Percentiles rank a stretch among this genome's conserved stretches.
Evolutionary conservation across 2,113 vertebrate species (phyloP).

Genomic region (Brachyistius frenatus): DNA sequence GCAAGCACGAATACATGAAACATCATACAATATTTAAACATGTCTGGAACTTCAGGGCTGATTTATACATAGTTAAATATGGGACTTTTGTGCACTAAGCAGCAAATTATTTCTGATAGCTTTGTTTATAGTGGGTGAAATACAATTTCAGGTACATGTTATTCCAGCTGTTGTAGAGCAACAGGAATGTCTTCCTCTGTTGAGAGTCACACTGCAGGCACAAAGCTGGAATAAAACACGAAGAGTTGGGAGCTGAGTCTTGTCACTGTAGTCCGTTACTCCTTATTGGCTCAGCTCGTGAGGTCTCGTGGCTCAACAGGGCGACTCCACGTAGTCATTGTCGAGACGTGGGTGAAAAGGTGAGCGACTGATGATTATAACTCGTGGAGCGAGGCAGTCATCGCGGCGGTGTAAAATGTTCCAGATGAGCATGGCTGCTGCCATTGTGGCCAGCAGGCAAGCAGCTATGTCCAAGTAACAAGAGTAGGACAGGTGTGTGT

Average conservation of each 20-base stretch:
- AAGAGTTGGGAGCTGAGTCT: slow-evolving; percentile 12
- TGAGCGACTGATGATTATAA: slow-evolving; percentile 94
- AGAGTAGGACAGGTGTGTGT: slow-evolving; percentile 96
- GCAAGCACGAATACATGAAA: slow-evolving; percentile 32
- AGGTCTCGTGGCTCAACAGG: slow-evolving; percentile 86
- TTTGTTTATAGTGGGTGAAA: slow-evolving; percentile 10
- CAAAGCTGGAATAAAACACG: background rate
- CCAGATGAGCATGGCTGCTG: slow-evolving; percentile 98
- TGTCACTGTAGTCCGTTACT: background rate
- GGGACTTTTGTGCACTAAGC: slow-evolving; percentile 31
- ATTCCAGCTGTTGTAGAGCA: slow-evolving; percentile 31
- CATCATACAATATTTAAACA: slow-evolving; percentile 24
- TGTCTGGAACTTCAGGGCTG: slow-evolving; percentile 29
- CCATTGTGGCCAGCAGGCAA: slow-evolving; percentile 93
- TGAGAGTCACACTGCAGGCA: slow-evolving; percentile 23
- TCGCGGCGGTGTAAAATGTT: slow-evolving; percentile 96
- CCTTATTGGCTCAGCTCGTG: background rate
- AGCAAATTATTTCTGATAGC: slow-evolving; percentile 47
- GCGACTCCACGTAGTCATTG: slow-evolving; percentile 97
- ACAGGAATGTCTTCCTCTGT: slow-evolving; percentile 11
- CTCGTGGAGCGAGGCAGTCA: slow-evolving; percentile 91
- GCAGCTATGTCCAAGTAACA: slow-evolving; percentile 96
- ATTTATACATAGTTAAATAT: slow-evolving; percentile 45
- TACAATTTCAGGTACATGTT: slow-evolving; percentile 38
- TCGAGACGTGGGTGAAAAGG: slow-evolving; percentile 90